Base-by-base conservation (phyloP, 2,888 invertebrate genomes). In the Thecophora atra region DNA sequence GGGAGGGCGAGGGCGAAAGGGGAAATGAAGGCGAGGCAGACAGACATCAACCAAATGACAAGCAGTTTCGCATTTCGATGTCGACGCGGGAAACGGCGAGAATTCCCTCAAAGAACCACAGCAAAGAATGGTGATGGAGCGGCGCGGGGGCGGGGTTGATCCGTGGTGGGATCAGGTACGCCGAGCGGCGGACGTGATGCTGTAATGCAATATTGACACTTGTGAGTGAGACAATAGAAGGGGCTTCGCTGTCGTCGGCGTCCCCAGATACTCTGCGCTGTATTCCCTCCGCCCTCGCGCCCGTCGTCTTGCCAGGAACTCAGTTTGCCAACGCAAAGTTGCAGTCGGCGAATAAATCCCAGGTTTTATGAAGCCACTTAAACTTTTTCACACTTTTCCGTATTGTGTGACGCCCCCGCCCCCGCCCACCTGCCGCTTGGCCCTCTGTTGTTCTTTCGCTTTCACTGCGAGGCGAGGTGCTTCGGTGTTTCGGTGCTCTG, bases 361-460 rank as follows among this genome's bases (percentile, higher is more conserved):
- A 76, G 81, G 81, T 80, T 81, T 82, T 80, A 77, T 79, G 78
- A 78, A 77, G 81, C 83, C 82, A 83, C 82, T 82, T 82, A 81
- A 82, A 83, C 81, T 83, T 82, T 81, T 81, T 83, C 81, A 79
- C 82, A 83, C 82, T 76, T 79, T 64, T 58, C 58, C 56, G 54
- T 56, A 72, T 68, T 64, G 65, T 69, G 62, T 64, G 67, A 44
- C 54, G 28, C 56, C 26, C 51, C 8, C 13, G 26, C 58, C 7
- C 44, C 58, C 58, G 2, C 58, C 13, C 67, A 56, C 11, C 11
- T 13, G 4, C 13, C 63, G 13, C 3, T 37, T 26, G n/a, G 42
- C 42, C 17, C 8, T 37, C 19, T 7, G 7, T 21, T 24, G 44
- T 19, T 64, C 47, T 47, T 47, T 47, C 47, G 47, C 47, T 47